Conservation (phyloP, 2,113 vertebrate genomes). For the Melanotaenia duboulayi region DNA sequence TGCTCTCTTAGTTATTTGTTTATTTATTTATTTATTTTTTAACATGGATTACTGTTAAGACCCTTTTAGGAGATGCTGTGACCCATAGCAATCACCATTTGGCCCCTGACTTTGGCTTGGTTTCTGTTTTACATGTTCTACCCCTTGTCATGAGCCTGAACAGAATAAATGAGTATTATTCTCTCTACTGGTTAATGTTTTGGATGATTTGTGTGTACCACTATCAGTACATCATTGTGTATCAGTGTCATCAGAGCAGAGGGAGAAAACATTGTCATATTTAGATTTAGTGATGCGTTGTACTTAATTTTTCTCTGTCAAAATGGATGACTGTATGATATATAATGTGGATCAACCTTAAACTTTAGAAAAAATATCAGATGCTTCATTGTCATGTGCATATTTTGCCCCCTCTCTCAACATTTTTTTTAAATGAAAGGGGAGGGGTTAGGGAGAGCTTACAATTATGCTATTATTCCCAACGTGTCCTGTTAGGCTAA, state of each 20-base stretch:
- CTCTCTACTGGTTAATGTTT: not conserved
- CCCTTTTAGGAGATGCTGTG: not conserved
- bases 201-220: not conserved
- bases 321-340: not conserved
- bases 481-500: constrained; percentile 65
- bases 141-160: too few relatives aligned
- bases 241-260: not conserved
- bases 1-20: too few relatives aligned
- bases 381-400: constrained; percentile 29
- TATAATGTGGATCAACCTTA: constrained; percentile 27
- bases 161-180: too few relatives aligned
- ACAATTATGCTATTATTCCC: constrained; percentile 63
- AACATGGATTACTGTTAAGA: not conserved
- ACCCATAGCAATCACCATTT: too few relatives aligned
- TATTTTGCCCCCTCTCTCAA: not conserved
- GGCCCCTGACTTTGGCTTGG: too few relatives aligned
- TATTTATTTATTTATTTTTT: too few relatives aligned
- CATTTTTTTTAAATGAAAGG: constrained; percentile 17
- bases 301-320: constrained; percentile 16
- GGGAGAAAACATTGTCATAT: constrained; percentile 17
- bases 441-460: constrained; percentile 46
- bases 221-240: not conserved
- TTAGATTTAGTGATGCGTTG: not conserved
- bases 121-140: too few relatives aligned
- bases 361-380: constrained; percentile 30